Evolutionary conservation across 1,140 invertebrate species (phyloP).

Genomic region (Helicoverpa armigera): DNA sequence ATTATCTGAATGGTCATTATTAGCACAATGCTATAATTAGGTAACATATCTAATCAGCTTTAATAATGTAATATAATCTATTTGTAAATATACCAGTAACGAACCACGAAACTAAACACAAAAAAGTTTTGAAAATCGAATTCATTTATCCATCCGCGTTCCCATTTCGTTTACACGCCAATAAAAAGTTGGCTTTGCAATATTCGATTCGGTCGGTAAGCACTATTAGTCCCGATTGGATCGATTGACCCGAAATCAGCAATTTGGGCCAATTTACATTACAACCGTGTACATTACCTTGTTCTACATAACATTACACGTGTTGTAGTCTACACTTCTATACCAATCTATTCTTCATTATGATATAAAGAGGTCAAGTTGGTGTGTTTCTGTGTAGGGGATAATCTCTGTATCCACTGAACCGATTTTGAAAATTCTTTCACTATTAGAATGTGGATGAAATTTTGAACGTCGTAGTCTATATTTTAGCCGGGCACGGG

Average conservation of each 20-base stretch:
- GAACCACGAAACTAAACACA: not conserved
- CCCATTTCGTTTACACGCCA: constrained; percentile 20
- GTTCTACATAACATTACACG: not conserved
- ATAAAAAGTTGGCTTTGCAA: constrained; percentile 20
- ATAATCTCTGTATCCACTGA: no score
- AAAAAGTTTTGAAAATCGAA: constrained; percentile 2
- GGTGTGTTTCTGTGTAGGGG: no score
- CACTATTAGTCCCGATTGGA: constrained; percentile 23
- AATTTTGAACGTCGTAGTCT: no score
- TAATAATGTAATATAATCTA: no score
- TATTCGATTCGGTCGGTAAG: constrained; percentile 23
- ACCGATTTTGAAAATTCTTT: no score
- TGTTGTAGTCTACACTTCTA: not conserved
- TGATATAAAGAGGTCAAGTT: no score
- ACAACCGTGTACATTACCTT: not conserved
- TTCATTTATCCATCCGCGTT: constrained; percentile 13
- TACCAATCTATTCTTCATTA: no score
- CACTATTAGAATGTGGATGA: no score
- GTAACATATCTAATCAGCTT: no score
- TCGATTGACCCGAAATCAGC: constrained; percentile 33
- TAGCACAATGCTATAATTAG: no score
- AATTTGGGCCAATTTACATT: constrained; percentile 38
- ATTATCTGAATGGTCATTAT: no score
- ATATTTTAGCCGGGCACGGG: no score
- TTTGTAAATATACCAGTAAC: not conserved